Percentiles rank a stretch among this genome's conserved stretches.
phyloP scores from a whole-genome alignment of 2,113 vertebrate genomes.

The Hippotragus niger region DNA sequence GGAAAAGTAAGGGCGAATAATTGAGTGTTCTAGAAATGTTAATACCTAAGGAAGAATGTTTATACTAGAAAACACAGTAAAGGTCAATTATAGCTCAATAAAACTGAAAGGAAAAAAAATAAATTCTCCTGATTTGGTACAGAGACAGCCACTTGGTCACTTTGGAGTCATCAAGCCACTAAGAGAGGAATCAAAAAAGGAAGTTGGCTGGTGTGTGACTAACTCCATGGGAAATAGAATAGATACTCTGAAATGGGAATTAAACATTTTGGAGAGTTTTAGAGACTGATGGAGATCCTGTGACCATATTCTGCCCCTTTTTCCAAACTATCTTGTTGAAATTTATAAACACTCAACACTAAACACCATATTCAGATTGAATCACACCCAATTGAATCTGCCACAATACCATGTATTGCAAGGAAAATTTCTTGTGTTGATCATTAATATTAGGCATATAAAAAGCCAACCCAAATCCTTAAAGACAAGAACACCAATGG shows the following conservation, averaged over 20 bases:
- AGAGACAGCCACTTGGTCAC: neutral
- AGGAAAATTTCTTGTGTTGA: neutral
- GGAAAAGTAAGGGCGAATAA: neutral
- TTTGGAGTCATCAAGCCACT: neutral
- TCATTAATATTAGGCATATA: neutral
- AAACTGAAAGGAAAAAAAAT: neutral
- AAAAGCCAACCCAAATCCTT: neutral
- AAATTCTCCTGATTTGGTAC: neutral
- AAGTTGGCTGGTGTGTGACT: neutral
- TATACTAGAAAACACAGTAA: neutral
- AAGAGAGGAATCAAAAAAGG: neutral
- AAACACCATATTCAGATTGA: neutral
- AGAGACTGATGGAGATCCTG: neutral
- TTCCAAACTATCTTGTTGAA: neutral
- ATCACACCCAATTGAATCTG: neutral
- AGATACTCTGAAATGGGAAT: neutral
- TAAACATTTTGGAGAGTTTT: neutral
- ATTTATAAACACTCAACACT: neutral
- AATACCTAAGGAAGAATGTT: neutral
- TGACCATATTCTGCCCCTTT: neutral
- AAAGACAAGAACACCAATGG: neutral
- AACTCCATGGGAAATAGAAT: neutral
- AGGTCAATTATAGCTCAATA: neutral
- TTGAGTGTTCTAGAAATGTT: neutral
- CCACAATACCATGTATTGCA: neutral